Evolutionary conservation across 1,140 invertebrate genomes (phyloP).

Genomic region (Macrosteles quadrilineatus): DNA sequence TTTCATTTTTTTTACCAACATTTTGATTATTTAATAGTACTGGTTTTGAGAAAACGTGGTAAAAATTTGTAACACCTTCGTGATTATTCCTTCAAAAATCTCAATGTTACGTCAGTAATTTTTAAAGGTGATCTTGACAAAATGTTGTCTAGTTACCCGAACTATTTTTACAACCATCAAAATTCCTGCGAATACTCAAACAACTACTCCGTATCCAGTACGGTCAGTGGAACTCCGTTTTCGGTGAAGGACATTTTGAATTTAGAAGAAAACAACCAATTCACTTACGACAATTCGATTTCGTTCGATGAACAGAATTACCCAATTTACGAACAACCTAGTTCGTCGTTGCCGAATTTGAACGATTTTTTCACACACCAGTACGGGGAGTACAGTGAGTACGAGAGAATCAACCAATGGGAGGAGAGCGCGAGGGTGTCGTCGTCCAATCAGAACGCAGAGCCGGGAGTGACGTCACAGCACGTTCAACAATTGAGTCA

Average conservation of each 20-base stretch:
- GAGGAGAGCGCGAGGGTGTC: not conserved
- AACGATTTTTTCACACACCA: slow-evolving; percentile 4
- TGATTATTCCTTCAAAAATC: too few relatives aligned
- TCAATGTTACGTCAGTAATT: not conserved
- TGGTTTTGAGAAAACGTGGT: too few relatives aligned
- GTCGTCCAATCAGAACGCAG: not conserved
- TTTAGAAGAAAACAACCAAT: slow-evolving; percentile 43
- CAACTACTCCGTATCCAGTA: slow-evolving; percentile 19
- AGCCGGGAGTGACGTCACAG: slow-evolving; percentile 44
- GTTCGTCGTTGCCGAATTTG: not conserved
- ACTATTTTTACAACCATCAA: slow-evolving; percentile 10
- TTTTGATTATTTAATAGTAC: not conserved
- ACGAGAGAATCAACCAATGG: not conserved
- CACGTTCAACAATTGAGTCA: slow-evolving; percentile 50
- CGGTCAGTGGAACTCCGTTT: slow-evolving; percentile 43
- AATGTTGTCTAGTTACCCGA: slow-evolving; percentile 7
- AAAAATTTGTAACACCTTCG: too few relatives aligned
- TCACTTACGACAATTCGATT: slow-evolving; percentile 12
- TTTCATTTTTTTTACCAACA: not conserved
- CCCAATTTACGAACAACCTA: slow-evolving; percentile 3
- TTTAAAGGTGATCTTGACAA: not conserved
- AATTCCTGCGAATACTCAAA: not conserved
- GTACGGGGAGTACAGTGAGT: not conserved
- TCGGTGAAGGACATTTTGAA: slow-evolving; percentile 51
- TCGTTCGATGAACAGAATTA: slow-evolving; percentile 4